Conservation (phyloP, 2,888 invertebrate genomes). For the Tillus elongatus region DNA sequence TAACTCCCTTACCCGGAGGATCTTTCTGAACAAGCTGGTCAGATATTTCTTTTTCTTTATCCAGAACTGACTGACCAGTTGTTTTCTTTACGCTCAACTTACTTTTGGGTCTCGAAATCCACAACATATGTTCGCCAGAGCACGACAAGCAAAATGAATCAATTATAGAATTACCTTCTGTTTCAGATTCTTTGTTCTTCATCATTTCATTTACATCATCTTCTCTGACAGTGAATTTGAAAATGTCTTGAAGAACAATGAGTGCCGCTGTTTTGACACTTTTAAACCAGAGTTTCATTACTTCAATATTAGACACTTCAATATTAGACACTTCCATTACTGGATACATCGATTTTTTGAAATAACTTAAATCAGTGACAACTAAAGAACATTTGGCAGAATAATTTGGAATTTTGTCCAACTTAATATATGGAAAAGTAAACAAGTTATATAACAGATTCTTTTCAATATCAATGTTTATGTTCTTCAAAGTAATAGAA, state of each 20-base stretch:
- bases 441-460: conserved; percentile 1
- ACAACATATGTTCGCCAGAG: too few relatives aligned
- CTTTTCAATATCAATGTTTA: background rate
- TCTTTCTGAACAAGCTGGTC: too few relatives aligned
- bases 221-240: background rate
- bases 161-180: too few relatives aligned
- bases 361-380: background rate
- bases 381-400: background rate
- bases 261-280: background rate
- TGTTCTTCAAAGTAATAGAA: background rate
- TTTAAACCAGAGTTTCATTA: background rate
- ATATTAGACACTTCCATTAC: too few relatives aligned
- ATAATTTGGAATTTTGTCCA: background rate
- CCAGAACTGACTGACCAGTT: background rate
- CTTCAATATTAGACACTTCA: too few relatives aligned
- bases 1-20: too few relatives aligned
- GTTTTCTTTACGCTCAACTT: too few relatives aligned
- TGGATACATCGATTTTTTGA: too few relatives aligned
- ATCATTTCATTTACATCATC: background rate
- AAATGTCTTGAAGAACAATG: background rate
- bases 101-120: too few relatives aligned
- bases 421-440: background rate
- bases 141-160: too few relatives aligned
- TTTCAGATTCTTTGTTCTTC: too few relatives aligned
- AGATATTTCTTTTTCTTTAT: background rate